Base-by-base conservation (phyloP, 1,140 invertebrate species). In the Argopecten irradians region DNA sequence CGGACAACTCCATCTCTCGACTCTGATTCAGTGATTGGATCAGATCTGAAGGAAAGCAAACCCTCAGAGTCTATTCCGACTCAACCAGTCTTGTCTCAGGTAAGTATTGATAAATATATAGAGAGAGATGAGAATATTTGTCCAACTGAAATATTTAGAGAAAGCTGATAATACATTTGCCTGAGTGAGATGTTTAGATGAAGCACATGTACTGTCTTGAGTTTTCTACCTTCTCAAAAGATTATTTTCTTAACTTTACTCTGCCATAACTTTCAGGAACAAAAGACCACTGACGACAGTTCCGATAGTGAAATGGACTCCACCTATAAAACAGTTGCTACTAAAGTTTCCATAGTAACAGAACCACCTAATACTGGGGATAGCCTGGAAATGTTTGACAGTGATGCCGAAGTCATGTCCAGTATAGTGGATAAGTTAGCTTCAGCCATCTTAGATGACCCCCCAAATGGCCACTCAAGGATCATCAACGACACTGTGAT, bases 1-100 rank as follows among this genome's bases (percentile, higher is more conserved):
- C 82, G 46, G 9, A 82, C 19, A 19, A 87, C 86, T 0, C 86
- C 86, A 46, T 39, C 86, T n/a, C 36, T 87, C 11, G 34, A 71
- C 55, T 71, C 55, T 71, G 55, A 3, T 71, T 28, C 55, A 8
- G 8, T 41, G 82, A 39, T 33, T 13, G 13, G 41, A 82, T 84
- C 34, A 8, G 14, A 43, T 43, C 11, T 39, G 34, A 14, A 39
- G 41, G 36, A 87, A 28, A 46, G 71, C 41, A 35, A 46, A 43
- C 39, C 55, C 34, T 41, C 28, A 19, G 83, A 87, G 22, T 84
- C 84, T 84, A 34, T 43, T 46, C 35, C 46, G 2, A 71, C 5
- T 71, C 55, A 71, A n/a, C 55, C 22, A n/a, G n/a, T 71, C 16
- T 2, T 8, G 22, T 71, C 55, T 71, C n/a, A 28, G 55, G 55